Evolutionary conservation across 2,888 invertebrate genomes (phyloP).

Genomic region (Macrosoma leucophasiata): DNA sequence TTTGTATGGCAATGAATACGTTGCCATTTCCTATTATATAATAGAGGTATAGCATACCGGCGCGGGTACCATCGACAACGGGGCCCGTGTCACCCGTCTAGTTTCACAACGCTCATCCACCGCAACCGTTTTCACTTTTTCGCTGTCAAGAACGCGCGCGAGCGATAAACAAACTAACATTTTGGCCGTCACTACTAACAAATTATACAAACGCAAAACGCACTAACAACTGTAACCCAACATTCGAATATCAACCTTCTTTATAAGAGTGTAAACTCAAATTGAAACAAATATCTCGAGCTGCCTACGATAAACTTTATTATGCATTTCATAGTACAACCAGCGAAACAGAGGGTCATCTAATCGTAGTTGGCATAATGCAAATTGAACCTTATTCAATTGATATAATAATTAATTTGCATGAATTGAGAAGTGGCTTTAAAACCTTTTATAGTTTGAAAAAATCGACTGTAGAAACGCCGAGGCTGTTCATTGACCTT

Average conservation of each 20-base stretch:
- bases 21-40: slow-evolving; percentile 62
- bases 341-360: slow-evolving; percentile 49
- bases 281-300: slow-evolving; percentile 37
- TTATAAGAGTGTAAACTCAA: slow-evolving; percentile 42
- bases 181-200: slow-evolving; percentile 66
- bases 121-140: slow-evolving; percentile 74
- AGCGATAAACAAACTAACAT: slow-evolving; percentile 74
- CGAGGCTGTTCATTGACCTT: slow-evolving; percentile 76
- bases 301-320: slow-evolving; percentile 40
- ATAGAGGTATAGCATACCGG: slow-evolving; percentile 36
- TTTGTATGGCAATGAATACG: no score
- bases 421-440: slow-evolving; percentile 28
- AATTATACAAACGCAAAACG: slow-evolving; percentile 31
- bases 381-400: slow-evolving; percentile 49
- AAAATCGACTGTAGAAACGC: slow-evolving; percentile 60
- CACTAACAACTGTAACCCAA: slow-evolving; percentile 32
- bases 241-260: slow-evolving; percentile 33
- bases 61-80: slow-evolving; percentile 35
- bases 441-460: slow-evolving; percentile 40
- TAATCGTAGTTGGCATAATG: slow-evolving; percentile 28
- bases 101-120: slow-evolving; percentile 69
- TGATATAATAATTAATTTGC: slow-evolving; percentile 38
- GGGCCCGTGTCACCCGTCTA: slow-evolving; percentile 46
- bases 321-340: slow-evolving; percentile 40
- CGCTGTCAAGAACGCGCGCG: slow-evolving; percentile 73